phyloP scores from a whole-genome alignment of 2,888 invertebrate genomes.

The Laothoe populi region DNA sequence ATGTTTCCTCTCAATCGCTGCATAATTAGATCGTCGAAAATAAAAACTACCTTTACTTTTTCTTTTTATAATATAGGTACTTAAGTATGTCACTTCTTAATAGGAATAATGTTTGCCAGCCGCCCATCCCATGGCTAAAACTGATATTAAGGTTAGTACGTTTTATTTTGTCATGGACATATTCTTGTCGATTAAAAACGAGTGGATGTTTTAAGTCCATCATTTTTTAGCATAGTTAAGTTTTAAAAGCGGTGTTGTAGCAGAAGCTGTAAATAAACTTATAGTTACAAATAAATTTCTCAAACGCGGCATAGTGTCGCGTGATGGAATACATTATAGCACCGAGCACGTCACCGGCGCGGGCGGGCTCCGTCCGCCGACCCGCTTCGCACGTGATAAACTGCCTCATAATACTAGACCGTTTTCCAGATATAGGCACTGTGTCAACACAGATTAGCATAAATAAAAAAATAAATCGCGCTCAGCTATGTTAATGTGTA shows the following conservation, averaged over 20 bases:
- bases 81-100: too few species aligned
- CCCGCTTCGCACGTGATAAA: slow-evolving; percentile 72
- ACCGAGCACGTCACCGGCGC: slow-evolving; percentile 63
- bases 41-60: too few species aligned
- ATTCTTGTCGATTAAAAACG: too few species aligned
- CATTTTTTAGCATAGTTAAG: not conserved
- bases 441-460: slow-evolving; percentile 25
- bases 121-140: too few species aligned
- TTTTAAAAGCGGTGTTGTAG: slow-evolving; percentile 30
- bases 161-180: too few species aligned
- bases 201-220: too few species aligned
- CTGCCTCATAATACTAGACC: slow-evolving; percentile 50
- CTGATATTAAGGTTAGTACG: too few species aligned
- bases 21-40: too few species aligned
- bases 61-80: too few species aligned
- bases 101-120: too few species aligned
- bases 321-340: slow-evolving; percentile 71
- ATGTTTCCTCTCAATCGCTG: too few species aligned
- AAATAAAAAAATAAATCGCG: slow-evolving; percentile 24
- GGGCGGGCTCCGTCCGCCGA: slow-evolving; percentile 54
- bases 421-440: slow-evolving; percentile 47
- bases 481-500: slow-evolving; percentile 23
- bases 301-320: slow-evolving; percentile 67
- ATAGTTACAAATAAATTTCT: slow-evolving; percentile 56
- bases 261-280: slow-evolving; percentile 43